These are phyloP conservation scores for Diploptera punctata DNA, from an alignment of 2,888 invertebrate species.

Conservation along the genomic window DNA sequence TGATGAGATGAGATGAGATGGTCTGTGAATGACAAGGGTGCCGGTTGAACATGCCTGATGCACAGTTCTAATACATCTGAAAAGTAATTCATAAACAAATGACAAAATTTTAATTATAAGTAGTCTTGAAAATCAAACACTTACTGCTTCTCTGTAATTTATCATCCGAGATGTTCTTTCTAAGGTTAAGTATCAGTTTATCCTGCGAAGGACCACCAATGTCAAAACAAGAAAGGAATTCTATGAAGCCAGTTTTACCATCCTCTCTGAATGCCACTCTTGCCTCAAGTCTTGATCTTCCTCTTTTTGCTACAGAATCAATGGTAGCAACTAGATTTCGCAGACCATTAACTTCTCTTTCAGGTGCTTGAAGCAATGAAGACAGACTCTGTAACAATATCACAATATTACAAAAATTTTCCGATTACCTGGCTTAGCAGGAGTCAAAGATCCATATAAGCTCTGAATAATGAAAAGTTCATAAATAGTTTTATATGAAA, in stretches of 20 bases:
- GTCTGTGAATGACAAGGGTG: too few relatives aligned
- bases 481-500: too few relatives aligned
- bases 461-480: background rate
- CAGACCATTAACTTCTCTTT: conserved; percentile 54
- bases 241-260: conserved; percentile 49
- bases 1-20: too few relatives aligned
- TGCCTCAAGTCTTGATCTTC: conserved; percentile 46
- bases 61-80: too few relatives aligned
- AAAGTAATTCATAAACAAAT: too few relatives aligned
- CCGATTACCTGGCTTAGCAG: background rate
- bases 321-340: conserved; percentile 53
- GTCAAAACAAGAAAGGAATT: conserved; percentile 54
- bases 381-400: conserved; percentile 45
- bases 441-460: background rate
- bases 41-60: too few relatives aligned
- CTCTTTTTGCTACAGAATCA: conserved; percentile 42
- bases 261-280: conserved; percentile 54
- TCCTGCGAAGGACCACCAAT: conserved; percentile 45
- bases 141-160: conserved; percentile 53
- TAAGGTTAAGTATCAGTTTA: conserved; percentile 52
- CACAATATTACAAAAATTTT: background rate
- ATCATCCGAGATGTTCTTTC: conserved; percentile 53
- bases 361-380: conserved; percentile 50
- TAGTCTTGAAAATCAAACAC: too few relatives aligned
- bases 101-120: too few relatives aligned